Evolutionary conservation across 2,797 vertebrate species (phyloP).

Genomic region (Hybognathus amarus): DNA sequence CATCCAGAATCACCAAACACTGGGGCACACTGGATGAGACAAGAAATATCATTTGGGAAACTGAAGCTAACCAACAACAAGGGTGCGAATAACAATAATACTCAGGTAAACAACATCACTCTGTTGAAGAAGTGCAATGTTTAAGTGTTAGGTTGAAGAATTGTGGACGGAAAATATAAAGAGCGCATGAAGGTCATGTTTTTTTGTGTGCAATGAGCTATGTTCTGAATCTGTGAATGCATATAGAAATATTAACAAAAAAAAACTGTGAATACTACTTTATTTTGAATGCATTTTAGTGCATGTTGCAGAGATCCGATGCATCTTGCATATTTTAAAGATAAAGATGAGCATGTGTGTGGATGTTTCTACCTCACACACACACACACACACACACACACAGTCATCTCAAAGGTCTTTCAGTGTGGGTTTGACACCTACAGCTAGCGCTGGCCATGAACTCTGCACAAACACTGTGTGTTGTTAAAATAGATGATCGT

Average conservation of each 20-base stretch:
- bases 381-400: too few relatives aligned
- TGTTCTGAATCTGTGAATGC: background rate
- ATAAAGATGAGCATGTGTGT: background rate
- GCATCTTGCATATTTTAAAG: background rate
- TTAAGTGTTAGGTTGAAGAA: background rate
- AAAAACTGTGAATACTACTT: background rate
- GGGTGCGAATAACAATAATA: constrained; percentile 96
- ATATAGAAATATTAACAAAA: background rate
- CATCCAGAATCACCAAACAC: constrained; percentile 98
- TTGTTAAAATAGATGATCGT: constrained; percentile 89
- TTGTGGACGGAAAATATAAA: background rate
- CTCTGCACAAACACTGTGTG: constrained; percentile 26
- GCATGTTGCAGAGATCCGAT: background rate
- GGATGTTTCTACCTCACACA: background rate
- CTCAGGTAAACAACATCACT: constrained; percentile 85
- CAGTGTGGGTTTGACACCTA: constrained; percentile 55
- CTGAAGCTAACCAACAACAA: constrained; percentile 98
- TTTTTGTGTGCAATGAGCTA: background rate
- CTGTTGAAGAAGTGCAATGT: constrained; percentile 77
- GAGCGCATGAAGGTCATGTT: background rate
- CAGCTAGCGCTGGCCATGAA: constrained; percentile 28
- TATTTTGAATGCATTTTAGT: background rate
- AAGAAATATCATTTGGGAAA: constrained; percentile 98
- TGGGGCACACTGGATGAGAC: constrained; percentile 98
- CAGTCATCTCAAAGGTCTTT: constrained; percentile 38